These are phyloP conservation scores for Nothocercus nigrocapillus DNA, from an alignment of 2,113 vertebrate species.

Conservation along the genomic window DNA sequence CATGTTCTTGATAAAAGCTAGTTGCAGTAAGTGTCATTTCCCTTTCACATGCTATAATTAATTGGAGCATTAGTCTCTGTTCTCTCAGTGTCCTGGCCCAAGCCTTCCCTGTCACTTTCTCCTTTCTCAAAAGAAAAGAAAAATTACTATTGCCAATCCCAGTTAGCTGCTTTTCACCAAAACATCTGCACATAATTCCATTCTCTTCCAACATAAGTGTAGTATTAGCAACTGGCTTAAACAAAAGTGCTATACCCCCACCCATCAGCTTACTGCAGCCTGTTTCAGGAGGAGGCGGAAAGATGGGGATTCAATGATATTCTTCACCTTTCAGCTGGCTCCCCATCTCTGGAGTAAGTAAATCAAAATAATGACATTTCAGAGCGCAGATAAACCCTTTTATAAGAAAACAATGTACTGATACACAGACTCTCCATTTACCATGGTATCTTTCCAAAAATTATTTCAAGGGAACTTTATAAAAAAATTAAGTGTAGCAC, in stretches of 20 bases:
- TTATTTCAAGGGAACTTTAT: background rate
- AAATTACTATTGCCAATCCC: background rate
- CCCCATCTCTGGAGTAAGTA: accelerated
- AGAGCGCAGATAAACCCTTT: background rate
- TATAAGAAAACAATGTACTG: background rate
- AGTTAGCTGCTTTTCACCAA: background rate
- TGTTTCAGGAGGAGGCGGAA: background rate
- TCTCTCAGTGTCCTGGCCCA: too few relatives aligned
- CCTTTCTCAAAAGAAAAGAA: background rate
- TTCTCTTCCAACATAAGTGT: background rate
- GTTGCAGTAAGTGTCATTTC: background rate
- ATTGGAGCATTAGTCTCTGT: background rate
- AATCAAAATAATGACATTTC: background rate
- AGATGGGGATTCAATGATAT: background rate
- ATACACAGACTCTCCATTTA: background rate
- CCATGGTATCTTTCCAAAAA: background rate
- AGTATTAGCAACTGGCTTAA: background rate
- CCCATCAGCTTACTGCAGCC: background rate
- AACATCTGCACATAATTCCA: background rate
- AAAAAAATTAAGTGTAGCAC: background rate
- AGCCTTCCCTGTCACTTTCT: background rate
- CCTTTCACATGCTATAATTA: background rate
- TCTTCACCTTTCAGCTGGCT: background rate
- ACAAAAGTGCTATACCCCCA: background rate
- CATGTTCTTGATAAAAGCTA: background rate